Evolutionary conservation across 2,113 vertebrate species (phyloP).

Genomic region (Drymodes brunneopygia): DNA sequence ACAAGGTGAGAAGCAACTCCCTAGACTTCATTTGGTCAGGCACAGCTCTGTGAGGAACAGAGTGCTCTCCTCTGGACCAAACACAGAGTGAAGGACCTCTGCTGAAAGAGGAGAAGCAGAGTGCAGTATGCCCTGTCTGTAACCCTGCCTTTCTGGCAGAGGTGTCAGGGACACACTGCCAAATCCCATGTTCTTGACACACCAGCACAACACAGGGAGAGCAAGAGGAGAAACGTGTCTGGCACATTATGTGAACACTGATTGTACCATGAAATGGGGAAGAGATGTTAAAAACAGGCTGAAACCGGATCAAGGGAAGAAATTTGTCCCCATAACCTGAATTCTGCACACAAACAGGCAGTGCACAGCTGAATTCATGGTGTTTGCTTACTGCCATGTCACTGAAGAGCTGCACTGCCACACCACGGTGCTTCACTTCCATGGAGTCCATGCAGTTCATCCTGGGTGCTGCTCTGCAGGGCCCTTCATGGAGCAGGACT

Average conservation of each 20-base stretch:
- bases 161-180: background rate
- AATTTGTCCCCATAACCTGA: background rate
- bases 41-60: background rate
- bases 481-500: conserved; percentile 80
- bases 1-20: background rate
- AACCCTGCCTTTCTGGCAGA: background rate
- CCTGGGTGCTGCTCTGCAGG: conserved; percentile 66
- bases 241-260: background rate
- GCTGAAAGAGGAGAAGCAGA: background rate
- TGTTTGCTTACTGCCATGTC: conserved; percentile 79
- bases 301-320: background rate
- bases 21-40: background rate
- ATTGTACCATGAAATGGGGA: background rate
- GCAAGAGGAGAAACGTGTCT: background rate
- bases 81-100: background rate
- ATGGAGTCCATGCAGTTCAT: conserved; percentile 88
- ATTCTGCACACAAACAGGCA: background rate
- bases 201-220: rapidly evolving
- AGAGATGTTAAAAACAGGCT: background rate
- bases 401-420: conserved; percentile 76
- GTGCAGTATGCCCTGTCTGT: background rate
- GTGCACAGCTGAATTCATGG: background rate
- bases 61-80: background rate
- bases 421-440: conserved; percentile 73
- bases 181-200: background rate